phyloP scores from a whole-genome alignment of 2,113 vertebrate species.

The Xenus cinereus region DNA sequence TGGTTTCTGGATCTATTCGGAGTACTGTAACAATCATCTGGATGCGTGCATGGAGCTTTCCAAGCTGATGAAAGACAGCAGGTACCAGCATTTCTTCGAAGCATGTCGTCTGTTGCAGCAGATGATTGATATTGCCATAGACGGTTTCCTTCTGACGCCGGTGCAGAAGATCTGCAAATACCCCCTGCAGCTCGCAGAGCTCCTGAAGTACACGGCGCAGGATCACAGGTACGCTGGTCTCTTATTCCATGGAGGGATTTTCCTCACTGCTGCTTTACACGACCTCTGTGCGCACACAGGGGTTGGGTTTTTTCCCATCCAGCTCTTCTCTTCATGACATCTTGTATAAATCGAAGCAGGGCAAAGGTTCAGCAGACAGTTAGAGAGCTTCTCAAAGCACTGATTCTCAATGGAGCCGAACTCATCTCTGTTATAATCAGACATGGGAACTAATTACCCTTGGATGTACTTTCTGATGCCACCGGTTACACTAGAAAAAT shows the following conservation, averaged over 20 bases:
- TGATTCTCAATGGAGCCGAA: neutral
- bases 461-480: slow-evolving; percentile 16
- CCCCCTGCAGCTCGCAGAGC: slow-evolving; percentile 94
- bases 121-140: slow-evolving; percentile 99
- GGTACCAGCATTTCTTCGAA: slow-evolving; percentile 99
- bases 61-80: slow-evolving; percentile 95
- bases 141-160: slow-evolving; percentile 95
- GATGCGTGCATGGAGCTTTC: slow-evolving; percentile 98
- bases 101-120: slow-evolving; percentile 96
- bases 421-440: neutral
- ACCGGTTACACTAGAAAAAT: neutral
- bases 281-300: neutral
- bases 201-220: slow-evolving; percentile 97
- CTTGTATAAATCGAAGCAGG: neutral
- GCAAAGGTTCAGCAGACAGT: neutral
- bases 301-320: neutral
- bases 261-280: neutral
- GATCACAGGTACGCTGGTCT: slow-evolving; percentile 87
- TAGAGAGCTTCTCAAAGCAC: neutral
- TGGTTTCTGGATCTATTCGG: slow-evolving; percentile 99
- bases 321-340: neutral
- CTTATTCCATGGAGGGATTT: accelerated
- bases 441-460: slow-evolving; percentile 41
- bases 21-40: slow-evolving; percentile 99
- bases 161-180: slow-evolving; percentile 99